phyloP scores from a whole-genome alignment of 1,140 invertebrate species.

The Nebria ingens region DNA sequence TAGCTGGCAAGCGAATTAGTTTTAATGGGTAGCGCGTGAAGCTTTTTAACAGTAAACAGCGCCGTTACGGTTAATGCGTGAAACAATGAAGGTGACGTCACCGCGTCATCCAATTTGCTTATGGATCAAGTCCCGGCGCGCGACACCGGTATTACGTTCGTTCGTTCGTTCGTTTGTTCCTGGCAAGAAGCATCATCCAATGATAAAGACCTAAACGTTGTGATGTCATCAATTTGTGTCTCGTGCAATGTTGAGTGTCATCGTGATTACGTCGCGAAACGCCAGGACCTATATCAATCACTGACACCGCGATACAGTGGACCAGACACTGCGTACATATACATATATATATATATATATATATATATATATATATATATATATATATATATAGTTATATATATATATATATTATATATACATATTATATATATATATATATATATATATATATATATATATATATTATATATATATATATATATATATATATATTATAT shows the following conservation, averaged over 20 bases:
- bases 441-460: no score
- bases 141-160: background rate
- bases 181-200: background rate
- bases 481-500: no score
- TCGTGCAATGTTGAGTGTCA: slow-evolving; percentile 4
- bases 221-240: slow-evolving; percentile 9
- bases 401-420: no score
- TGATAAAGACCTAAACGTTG: slow-evolving; percentile 5
- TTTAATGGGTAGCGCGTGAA: background rate
- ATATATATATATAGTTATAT: no score
- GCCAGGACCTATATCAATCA: slow-evolving; percentile 5
- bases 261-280: background rate
- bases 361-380: no score
- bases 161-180: background rate
- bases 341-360: no score
- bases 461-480: no score
- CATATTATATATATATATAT: no score
- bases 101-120: slow-evolving; percentile 1
- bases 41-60: background rate
- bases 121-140: background rate
- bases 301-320: background rate
- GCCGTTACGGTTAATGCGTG: background rate
- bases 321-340: no score
- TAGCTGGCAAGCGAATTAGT: background rate
- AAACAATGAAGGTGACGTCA: slow-evolving; percentile 2